Percentiles rank a stretch among this genome's conserved stretches.
Conservation (phyloP, 2,888 invertebrate species). For the Pollenia angustigena region DNA sequence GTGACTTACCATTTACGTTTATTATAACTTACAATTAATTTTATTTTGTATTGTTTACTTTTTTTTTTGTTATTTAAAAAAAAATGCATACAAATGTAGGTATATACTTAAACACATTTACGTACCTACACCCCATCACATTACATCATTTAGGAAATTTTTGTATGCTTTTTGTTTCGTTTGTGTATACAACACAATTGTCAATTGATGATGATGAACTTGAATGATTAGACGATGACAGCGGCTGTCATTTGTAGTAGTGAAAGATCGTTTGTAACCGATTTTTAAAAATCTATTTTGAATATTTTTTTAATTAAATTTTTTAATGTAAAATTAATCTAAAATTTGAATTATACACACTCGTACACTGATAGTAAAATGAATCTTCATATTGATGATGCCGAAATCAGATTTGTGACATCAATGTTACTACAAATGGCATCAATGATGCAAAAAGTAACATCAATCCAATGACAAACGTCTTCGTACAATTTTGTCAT, state of each 20-base stretch:
- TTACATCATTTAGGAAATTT: constrained; percentile 65
- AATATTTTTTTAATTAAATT: neutral
- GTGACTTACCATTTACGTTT: constrained; percentile 43
- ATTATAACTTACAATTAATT: constrained; percentile 56
- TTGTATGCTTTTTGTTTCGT: constrained; percentile 6
- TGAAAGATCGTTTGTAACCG: constrained; percentile 17
- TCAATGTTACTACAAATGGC: too few relatives aligned
- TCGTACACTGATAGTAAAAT: too few relatives aligned
- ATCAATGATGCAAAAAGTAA: too few relatives aligned
- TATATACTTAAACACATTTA: neutral
- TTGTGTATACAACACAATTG: constrained; percentile 18
- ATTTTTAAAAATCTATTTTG: constrained; percentile 1
- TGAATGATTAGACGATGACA: constrained; percentile 56
- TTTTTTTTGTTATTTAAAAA: neutral
- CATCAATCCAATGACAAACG: too few relatives aligned
- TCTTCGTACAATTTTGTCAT: too few relatives aligned
- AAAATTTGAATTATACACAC: neutral
- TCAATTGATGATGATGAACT: constrained; percentile 64
- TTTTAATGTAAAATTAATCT: neutral
- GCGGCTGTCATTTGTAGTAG: constrained; percentile 39
- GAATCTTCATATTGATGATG: too few relatives aligned
- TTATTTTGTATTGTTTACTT: constrained; percentile 27
- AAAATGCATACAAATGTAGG: neutral
- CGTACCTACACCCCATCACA: neutral
- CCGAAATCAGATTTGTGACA: too few relatives aligned